Conservation (phyloP, 2,888 invertebrate species). For the Syrista parreyssii region DNA sequence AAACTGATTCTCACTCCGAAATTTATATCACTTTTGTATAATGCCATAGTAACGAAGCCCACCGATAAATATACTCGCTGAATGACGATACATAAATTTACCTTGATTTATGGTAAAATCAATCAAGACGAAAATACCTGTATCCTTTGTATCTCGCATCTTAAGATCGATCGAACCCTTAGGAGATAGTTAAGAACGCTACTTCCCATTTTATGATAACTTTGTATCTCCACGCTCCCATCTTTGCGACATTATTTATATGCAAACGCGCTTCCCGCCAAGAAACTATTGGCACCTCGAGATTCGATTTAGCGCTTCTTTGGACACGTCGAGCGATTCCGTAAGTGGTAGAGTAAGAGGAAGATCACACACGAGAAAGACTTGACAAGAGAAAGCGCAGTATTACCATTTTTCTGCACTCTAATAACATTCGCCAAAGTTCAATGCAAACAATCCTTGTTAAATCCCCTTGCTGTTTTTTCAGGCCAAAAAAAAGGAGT, state of each 20-base stretch:
- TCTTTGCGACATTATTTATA: constrained; percentile 53
- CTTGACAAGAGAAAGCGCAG: background rate
- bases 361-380: constrained; percentile 49
- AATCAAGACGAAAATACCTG: background rate
- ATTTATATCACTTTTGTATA: background rate
- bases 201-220: constrained; percentile 23
- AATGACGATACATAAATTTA: constrained; percentile 45
- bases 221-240: constrained; percentile 42
- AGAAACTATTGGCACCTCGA: constrained; percentile 35
- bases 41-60: background rate
- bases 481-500: background rate
- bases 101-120: constrained; percentile 6
- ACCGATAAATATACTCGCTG: constrained; percentile 4
- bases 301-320: constrained; percentile 50
- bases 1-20: background rate
- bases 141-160: constrained; percentile 6
- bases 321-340: constrained; percentile 34
- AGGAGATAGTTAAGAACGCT: background rate
- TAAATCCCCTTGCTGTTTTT: background rate
- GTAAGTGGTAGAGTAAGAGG: too few relatives aligned
- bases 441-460: background rate
- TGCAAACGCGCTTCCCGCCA: constrained; percentile 36
- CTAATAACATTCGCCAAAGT: background rate
- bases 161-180: background rate
- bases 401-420: background rate